These are phyloP conservation scores for Etheostoma perlongum DNA, from an alignment of 2,797 vertebrate genomes.

Conservation along the genomic window DNA sequence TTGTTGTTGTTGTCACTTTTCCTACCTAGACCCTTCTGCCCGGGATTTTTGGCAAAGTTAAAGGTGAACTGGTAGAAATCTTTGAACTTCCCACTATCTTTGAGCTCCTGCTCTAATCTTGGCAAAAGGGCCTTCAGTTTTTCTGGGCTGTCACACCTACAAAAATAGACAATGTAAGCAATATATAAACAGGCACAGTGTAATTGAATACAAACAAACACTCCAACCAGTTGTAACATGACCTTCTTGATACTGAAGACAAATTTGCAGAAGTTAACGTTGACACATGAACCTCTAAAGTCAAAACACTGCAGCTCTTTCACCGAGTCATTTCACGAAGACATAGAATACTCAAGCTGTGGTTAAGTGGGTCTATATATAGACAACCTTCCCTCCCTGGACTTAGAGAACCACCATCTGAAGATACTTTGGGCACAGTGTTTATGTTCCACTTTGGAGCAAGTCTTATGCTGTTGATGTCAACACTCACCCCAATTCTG, in stretches of 20 bases:
- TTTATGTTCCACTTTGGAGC: conserved; percentile 45
- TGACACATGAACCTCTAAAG: conserved; percentile 45
- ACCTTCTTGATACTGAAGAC: conserved; percentile 11
- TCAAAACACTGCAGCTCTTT: conserved; percentile 53
- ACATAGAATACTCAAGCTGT: conserved; percentile 65
- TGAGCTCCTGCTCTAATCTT: conserved; percentile 95
- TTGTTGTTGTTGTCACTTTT: neutral
- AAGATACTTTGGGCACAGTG: conserved; percentile 52
- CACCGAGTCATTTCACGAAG: conserved; percentile 56
- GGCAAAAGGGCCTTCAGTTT: conserved; percentile 93
- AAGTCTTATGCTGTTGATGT: conserved; percentile 33
- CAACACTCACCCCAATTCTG: conserved; percentile 93
- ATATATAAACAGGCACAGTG: conserved; percentile 17
- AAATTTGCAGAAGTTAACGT: conserved; percentile 33
- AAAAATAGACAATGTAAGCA: conserved; percentile 27
- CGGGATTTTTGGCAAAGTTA: conserved; percentile 97
- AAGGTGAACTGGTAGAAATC: conserved; percentile 99
- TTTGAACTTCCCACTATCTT: conserved; percentile 94
- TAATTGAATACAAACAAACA: neutral
- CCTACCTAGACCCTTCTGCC: conserved; percentile 97
- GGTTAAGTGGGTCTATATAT: conserved; percentile 71
- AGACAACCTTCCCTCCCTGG: conserved; percentile 55
- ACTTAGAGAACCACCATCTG: conserved; percentile 50
- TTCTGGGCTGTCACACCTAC: conserved; percentile 95
- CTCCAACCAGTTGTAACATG: conserved; percentile 14